Evolutionary conservation across 37 sponge, comb jelly and placozoan genomes (phyloP).

Genomic region (Chondrosia reniformis): DNA sequence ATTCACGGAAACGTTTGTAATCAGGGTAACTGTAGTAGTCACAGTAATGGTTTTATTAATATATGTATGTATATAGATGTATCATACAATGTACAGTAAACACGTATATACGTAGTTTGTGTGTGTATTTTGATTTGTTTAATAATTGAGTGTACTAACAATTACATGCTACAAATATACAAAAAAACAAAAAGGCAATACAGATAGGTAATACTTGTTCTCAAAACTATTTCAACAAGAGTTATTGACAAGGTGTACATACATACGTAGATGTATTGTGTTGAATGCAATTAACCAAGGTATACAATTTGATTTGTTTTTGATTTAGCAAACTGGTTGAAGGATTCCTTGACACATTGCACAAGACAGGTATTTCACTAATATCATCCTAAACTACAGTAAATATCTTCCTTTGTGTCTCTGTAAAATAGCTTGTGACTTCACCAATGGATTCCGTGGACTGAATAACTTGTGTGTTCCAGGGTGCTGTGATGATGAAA

Average conservation of each 20-base stretch:
- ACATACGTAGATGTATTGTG: background rate
- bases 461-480: constrained; percentile 25
- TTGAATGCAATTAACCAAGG: background rate
- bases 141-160: no score
- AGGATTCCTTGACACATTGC: constrained; percentile 70
- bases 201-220: no score
- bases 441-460: constrained; percentile 73
- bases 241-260: background rate
- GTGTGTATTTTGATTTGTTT: no score
- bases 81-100: no score
- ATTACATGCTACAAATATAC: no score
- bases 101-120: no score
- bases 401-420: no score
- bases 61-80: no score
- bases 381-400: background rate
- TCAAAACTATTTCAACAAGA: no score
- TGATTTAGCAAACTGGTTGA: constrained; percentile 57
- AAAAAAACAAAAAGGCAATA: no score
- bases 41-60: no score
- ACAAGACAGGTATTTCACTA: constrained; percentile 56
- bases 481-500: background rate
- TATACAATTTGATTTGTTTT: background rate
- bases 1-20: background rate
- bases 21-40: no score
- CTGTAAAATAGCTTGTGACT: constrained; percentile 41